These are phyloP conservation scores for Aeoliscus strigatus DNA, from an alignment of 2,797 vertebrate genomes.

Conservation along the genomic window DNA sequence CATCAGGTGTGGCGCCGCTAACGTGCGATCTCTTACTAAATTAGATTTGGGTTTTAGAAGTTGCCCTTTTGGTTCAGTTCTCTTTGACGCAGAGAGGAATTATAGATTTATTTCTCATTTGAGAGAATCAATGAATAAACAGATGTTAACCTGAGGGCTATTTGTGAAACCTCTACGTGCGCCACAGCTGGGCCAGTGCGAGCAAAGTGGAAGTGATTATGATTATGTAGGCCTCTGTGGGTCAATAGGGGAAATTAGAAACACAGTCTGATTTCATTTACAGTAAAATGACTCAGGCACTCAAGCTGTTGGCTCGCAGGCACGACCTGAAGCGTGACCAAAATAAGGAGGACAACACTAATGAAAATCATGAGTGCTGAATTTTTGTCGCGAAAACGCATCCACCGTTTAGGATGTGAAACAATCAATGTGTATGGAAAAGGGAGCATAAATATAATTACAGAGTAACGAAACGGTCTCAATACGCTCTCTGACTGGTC, in stretches of 20 bases:
- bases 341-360: slow-evolving; percentile 20
- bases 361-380: slow-evolving; percentile 43
- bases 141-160: slow-evolving; percentile 37
- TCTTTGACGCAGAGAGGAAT: too few species aligned
- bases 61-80: too few species aligned
- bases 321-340: slow-evolving; percentile 20
- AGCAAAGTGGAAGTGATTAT: slow-evolving; percentile 35
- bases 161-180: slow-evolving; percentile 8
- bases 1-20: slow-evolving; percentile 1
- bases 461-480: too few species aligned
- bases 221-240: slow-evolving; percentile 32
- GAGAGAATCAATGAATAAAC: slow-evolving; percentile 15
- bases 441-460: too few species aligned
- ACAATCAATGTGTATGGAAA: slow-evolving; percentile 2
- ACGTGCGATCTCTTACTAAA: background rate
- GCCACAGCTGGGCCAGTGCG: slow-evolving; percentile 35
- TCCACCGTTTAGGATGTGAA: background rate
- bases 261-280: slow-evolving; percentile 22
- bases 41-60: too few species aligned
- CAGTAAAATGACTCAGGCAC: slow-evolving; percentile 11
- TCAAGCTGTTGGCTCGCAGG: slow-evolving; percentile 16
- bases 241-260: slow-evolving; percentile 51
- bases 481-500: slow-evolving; percentile 15
- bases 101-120: too few species aligned
- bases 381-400: slow-evolving; percentile 4